Evolutionary conservation across 2,113 vertebrate genomes (phyloP).

Genomic region (human): GRCh38 chr1:101996001-101996500

Average conservation of each 20-base stretch:
- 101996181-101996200: conserved; percentile 7
- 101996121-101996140: background rate
- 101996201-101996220: background rate
- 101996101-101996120: conserved; percentile 54
- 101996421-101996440: background rate
- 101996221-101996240: background rate
- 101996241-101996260: background rate
- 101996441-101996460: conserved; percentile 39
- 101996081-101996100: conserved; percentile 1
- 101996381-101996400: background rate
- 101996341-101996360: conserved; percentile 59
- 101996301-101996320: conserved; percentile 2
- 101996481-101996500: conserved; percentile 67
- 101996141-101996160: background rate
- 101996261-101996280: conserved; percentile 50
- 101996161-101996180: background rate
- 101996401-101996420: conserved; percentile 44
- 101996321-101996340: conserved; percentile 28
- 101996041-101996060: conserved; percentile 42
- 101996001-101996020: background rate
- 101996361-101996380: background rate
- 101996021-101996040: conserved; percentile 32
- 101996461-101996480: background rate
- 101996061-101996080: background rate
- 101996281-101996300: conserved; percentile 68